A percentile compares a stretch with the other conserved stretches of the same genome.
phyloP scores from a whole-genome alignment of 2,113 vertebrate genomes.

The Ctenodactylus gundi region DNA sequence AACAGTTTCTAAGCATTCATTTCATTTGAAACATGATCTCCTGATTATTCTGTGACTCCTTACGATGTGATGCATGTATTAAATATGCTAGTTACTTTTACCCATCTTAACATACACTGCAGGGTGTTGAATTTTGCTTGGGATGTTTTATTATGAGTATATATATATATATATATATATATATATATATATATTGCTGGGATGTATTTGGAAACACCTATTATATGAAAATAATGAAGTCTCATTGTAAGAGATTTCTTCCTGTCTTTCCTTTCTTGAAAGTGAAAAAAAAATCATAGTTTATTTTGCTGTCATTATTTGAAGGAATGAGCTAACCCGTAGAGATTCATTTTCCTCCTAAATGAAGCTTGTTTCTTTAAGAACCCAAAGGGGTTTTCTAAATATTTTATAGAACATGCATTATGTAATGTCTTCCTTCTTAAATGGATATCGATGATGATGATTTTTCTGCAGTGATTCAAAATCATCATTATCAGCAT shows the following conservation, averaged over 20 bases:
- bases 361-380: neutral
- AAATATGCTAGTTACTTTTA: neutral
- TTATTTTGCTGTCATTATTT: slow-evolving; percentile 9
- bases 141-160: neutral
- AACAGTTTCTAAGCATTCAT: slow-evolving; percentile 36
- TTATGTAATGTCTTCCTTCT: neutral
- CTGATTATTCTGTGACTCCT: neutral
- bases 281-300: neutral
- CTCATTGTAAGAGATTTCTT: neutral
- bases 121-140: neutral
- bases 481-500: neutral
- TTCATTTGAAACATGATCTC: neutral
- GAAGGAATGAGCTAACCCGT: neutral
- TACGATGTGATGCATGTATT: neutral
- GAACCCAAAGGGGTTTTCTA: neutral
- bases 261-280: neutral
- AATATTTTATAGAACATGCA: neutral
- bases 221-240: neutral
- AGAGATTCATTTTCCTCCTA: slow-evolving; percentile 14
- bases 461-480: neutral
- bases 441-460: neutral
- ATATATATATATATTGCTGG: neutral
- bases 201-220: neutral
- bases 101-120: neutral
- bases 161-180: neutral